Conservation (phyloP, 2,797 vertebrate species). For the Enteromius argenteus region DNA sequence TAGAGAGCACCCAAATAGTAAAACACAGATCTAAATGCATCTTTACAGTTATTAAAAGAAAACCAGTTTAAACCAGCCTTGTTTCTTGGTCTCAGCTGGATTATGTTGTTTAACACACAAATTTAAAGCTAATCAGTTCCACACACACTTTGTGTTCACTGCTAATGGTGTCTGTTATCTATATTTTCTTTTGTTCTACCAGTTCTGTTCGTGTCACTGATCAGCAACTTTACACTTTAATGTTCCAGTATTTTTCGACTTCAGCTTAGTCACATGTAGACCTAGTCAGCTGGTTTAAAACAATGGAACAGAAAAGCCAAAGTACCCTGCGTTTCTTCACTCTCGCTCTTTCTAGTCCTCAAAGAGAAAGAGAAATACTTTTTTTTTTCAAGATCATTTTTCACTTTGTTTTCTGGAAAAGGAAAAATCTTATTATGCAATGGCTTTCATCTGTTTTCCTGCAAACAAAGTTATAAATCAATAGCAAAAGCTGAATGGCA, state of each 20-base stretch:
- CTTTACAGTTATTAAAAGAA: not conserved
- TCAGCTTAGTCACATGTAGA: slow-evolving; percentile 55
- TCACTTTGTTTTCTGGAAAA: not conserved
- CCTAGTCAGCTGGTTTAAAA: slow-evolving; percentile 46
- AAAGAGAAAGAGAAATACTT: not conserved
- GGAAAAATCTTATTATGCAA: not conserved
- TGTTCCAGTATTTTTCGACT: slow-evolving; percentile 10
- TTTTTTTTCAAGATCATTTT: not conserved
- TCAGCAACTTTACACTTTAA: slow-evolving; percentile 33
- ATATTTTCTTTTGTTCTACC: not conserved
- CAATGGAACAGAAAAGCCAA: slow-evolving; percentile 22
- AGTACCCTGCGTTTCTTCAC: slow-evolving; percentile 20
- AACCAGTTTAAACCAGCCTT: not conserved
- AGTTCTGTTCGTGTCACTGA: not conserved
- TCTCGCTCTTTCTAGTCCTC: not conserved
- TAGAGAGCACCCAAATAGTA: not conserved
- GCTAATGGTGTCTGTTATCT: not conserved
- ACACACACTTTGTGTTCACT: not conserved
- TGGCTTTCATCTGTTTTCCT: not conserved
- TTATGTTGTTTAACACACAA: too few species aligned
- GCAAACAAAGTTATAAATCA: slow-evolving; percentile 3
- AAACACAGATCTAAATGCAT: not conserved
- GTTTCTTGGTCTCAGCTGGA: too few species aligned
- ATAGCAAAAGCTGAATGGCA: not conserved
- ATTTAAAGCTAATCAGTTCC: not conserved